These are phyloP conservation scores for Cinclus mexicanus DNA, from an alignment of 2,113 vertebrate species.

Conservation along the genomic window DNA sequence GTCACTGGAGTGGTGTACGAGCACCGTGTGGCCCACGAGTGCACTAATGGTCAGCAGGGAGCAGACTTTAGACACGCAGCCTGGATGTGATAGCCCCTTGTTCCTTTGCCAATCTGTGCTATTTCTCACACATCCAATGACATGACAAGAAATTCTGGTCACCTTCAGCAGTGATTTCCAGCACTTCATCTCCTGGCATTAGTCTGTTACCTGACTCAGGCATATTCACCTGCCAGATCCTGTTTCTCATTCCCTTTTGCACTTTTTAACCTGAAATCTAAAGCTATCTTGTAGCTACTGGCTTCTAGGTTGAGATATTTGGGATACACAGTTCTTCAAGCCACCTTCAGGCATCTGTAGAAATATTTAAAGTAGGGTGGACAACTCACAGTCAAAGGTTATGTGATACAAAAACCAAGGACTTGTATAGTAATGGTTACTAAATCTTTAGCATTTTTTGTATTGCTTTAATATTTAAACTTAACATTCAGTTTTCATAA, in stretches of 20 bases:
- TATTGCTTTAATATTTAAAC: constrained; percentile 51
- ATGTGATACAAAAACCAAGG: constrained; percentile 17
- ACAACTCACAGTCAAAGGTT: constrained; percentile 2
- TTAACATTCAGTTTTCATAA: constrained; percentile 28
- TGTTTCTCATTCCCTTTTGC: constrained; percentile 55
- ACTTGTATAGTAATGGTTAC: background rate
- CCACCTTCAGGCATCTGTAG: constrained; percentile 57
- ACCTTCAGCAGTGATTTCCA: constrained; percentile 64
- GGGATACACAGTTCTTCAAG: constrained; percentile 54
- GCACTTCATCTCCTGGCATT: constrained; percentile 66
- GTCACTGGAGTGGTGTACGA: constrained; percentile 15
- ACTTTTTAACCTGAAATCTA: constrained; percentile 58
- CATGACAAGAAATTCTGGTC: constrained; percentile 43
- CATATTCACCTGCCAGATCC: constrained; percentile 54
- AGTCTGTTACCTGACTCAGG: constrained; percentile 41
- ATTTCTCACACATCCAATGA: constrained; percentile 37
- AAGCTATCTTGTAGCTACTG: constrained; percentile 49
- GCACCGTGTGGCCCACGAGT: background rate
- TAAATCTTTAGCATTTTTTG: constrained; percentile 5
- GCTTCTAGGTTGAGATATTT: constrained; percentile 45
- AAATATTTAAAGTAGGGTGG: constrained; percentile 40
- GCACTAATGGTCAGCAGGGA: background rate
- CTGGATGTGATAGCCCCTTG: background rate
- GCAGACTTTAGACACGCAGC: background rate
- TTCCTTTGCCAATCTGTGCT: constrained; percentile 63